These are phyloP conservation scores for Aethes cnicana DNA, from an alignment of 2,888 invertebrate genomes.

Conservation along the genomic window DNA sequence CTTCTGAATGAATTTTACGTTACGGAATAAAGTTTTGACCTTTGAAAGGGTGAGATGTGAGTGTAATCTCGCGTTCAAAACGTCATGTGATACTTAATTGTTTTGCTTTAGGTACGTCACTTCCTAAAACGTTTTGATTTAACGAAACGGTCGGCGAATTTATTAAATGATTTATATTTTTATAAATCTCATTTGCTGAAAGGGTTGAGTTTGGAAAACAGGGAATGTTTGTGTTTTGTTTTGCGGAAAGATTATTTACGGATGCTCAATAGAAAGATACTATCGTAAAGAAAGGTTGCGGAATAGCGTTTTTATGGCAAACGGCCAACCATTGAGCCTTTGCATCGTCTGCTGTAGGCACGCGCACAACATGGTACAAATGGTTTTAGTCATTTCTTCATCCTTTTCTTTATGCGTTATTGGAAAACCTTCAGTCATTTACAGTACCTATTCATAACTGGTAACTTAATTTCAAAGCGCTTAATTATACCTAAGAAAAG, in stretches of 20 bases:
- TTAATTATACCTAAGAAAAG: no score
- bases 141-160: no score
- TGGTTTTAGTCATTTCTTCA: not conserved
- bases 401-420: no score
- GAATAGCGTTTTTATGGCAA: slow-evolving; percentile 6
- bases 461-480: no score
- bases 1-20: slow-evolving; percentile 12
- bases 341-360: not conserved
- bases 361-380: not conserved
- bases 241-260: slow-evolving; percentile 7
- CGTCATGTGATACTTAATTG: slow-evolving; percentile 2
- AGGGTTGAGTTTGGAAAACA: not conserved
- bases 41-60: not conserved
- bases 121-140: not conserved
- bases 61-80: slow-evolving; percentile 3
- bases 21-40: not conserved
- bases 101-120: not conserved
- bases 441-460: no score
- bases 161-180: no score
- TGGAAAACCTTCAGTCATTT: no score
- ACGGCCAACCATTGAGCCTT: not conserved
- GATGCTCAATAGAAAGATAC: slow-evolving; percentile 10
- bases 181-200: not conserved
- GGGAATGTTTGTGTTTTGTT: slow-evolving; percentile 9
- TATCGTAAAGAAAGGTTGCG: slow-evolving; percentile 5